phyloP scores from a whole-genome alignment of 2,797 vertebrate genomes.

The Hylomyscus alleni region DNA sequence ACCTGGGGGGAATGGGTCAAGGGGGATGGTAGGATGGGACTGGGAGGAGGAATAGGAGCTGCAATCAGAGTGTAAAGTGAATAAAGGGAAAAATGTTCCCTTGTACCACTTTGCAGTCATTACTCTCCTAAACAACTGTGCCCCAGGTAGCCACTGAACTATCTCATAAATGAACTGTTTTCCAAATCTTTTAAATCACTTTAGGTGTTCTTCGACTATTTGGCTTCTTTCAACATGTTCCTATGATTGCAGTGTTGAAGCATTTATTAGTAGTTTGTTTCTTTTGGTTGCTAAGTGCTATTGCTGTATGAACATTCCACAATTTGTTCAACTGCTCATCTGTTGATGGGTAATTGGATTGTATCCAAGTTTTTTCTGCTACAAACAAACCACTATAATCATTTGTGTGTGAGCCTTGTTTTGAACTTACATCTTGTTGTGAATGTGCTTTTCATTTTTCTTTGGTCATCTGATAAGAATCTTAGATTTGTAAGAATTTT shows the following conservation, averaged over 20 bases:
- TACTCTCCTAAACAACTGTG: not conserved
- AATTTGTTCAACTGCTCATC: conserved; percentile 6
- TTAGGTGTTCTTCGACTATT: not conserved
- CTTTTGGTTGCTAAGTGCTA: conserved; percentile 23
- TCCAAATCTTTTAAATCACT: not conserved
- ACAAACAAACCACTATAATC: conserved; percentile 12
- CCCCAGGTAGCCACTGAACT: not conserved
- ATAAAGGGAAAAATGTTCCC: not conserved
- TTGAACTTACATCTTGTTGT: conserved; percentile 29
- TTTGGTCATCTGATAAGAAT: conserved; percentile 4
- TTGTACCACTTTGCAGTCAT: not conserved
- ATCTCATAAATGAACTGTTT: not conserved
- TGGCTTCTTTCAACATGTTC: conserved; percentile 11
- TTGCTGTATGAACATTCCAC: not conserved
- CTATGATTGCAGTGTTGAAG: not conserved
- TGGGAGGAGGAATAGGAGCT: not conserved
- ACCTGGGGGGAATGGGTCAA: not conserved
- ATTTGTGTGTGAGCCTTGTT: conserved; percentile 37
- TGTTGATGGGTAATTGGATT: conserved; percentile 23
- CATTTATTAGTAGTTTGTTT: conserved; percentile 9
- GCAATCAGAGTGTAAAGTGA: not conserved
- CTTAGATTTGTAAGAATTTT: conserved; percentile 46
- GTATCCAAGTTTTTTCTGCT: conserved; percentile 42
- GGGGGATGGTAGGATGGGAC: no score
- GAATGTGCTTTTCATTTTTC: conserved; percentile 34